phyloP scores from a whole-genome alignment of 2,113 vertebrate species.

The Amphilophus citrinellus region DNA sequence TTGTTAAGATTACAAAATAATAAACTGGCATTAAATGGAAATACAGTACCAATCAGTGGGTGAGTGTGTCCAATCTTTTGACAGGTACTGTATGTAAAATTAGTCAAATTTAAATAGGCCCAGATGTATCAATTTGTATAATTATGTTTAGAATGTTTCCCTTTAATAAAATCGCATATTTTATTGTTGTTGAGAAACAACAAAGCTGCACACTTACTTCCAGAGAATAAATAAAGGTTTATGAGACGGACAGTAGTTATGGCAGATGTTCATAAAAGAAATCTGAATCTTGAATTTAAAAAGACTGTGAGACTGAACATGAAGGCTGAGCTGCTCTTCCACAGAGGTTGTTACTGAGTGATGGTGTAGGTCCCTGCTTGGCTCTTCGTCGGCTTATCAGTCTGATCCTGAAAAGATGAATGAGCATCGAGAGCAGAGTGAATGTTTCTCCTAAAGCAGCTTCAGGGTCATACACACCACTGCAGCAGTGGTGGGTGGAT shows the following conservation, averaged over 20 bases:
- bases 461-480: not conserved
- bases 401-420: conserved; percentile 43
- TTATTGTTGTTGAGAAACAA: not conserved
- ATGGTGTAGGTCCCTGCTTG: conserved; percentile 42
- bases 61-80: too few relatives aligned
- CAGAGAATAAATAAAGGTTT: conserved; percentile 36
- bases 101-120: not conserved
- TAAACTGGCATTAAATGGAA: not conserved
- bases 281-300: too few relatives aligned
- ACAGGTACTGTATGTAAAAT: too few relatives aligned
- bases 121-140: not conserved
- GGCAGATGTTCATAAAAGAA: not conserved
- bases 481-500: not conserved
- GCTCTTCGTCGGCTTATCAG: conserved; percentile 25
- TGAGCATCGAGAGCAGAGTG: not conserved
- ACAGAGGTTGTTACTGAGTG: not conserved
- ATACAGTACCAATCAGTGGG: too few relatives aligned
- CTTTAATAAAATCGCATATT: not conserved
- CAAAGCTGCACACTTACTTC: not conserved
- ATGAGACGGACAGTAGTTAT: not conserved
- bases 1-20: not conserved
- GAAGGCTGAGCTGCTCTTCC: not conserved
- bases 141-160: not conserved
- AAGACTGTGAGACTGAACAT: not conserved
- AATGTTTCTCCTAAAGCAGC: not conserved